Evolutionary conservation across 30 jellyfish, hydroid and myxozoan genomes (phyloP), one percentile per base, ranked within the genome.

Genomic region (Hydractinia symbiolongicarpus): DNA sequence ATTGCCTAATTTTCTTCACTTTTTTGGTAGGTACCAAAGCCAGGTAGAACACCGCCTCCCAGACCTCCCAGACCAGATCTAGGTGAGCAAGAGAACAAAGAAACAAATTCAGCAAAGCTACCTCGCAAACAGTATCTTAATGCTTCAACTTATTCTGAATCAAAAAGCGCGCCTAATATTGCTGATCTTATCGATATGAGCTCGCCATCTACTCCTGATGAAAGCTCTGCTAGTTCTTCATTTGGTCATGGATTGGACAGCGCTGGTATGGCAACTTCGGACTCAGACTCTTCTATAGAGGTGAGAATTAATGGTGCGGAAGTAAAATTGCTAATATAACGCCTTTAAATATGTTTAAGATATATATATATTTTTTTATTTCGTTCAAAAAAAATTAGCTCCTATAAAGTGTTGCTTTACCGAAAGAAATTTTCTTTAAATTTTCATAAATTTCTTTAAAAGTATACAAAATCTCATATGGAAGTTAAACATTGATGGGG

Each of bases 21-120:
- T 20, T 52, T 49, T 72, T 72, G 73, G 52, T 60, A 77, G 85
- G 54, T 19, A 4, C 75, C 76, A 5, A 44, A 14, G 5, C 85
- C 85, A 17, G 85, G 78, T 77, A 77, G 60, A n/a, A 60, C 85
- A 7, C 85, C 85, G 5, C 85, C 85, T 5, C 85, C 85, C 9
- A 78, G 85, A 17, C 85, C 85, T 53, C 85, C 85, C 7, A 78
- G 60, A 15, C 85, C 77, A 11, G 9, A 9, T 9, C 13, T 50
- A 3, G 80, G 66, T 20, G 56, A 60, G 11, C 9, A 5, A 1
- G 67, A 7, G 13, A n/a, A 5, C 13, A 50, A 71, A 71, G 80
- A 71, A 71, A 20, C 61, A 20, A 30, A 20, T 20, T 71, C 80
- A n/a, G 80, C n/a, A 53, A 3, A 71, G 54, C 51, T 71, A 71